Percentiles rank a stretch among this genome's conserved stretches.
Conservation (phyloP, 2,888 invertebrate genomes). For the Leptopilina syphax region DNA sequence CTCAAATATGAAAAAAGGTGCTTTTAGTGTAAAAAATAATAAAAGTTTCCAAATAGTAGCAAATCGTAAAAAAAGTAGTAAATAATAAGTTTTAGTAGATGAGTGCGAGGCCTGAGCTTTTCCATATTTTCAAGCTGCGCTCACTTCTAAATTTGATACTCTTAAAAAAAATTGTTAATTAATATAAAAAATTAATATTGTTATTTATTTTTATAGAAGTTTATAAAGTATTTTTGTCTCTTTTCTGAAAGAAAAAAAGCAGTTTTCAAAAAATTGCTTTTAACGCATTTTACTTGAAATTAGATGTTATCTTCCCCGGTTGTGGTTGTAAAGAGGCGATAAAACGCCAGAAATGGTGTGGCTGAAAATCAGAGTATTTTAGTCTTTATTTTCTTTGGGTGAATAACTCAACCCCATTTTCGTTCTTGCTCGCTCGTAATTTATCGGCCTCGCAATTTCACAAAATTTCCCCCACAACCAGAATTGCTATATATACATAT, state of each 20-base stretch:
- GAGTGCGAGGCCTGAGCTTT: too few species aligned
- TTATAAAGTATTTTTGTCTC: too few species aligned
- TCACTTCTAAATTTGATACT: too few species aligned
- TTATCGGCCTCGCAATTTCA: slow-evolving; percentile 24
- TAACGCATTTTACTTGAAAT: slow-evolving; percentile 23
- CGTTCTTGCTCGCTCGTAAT: slow-evolving; percentile 11
- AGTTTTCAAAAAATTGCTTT: slow-evolving; percentile 2
- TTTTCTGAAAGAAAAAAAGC: not conserved
- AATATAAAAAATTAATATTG: too few species aligned
- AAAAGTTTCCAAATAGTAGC: too few species aligned
- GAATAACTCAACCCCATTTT: slow-evolving; percentile 19
- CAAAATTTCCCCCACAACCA: not conserved
- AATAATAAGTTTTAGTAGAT: too few species aligned
- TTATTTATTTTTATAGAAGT: too few species aligned
- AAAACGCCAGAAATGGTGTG: slow-evolving; percentile 37
- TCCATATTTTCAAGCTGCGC: too few species aligned
- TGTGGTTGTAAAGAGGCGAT: slow-evolving; percentile 34
- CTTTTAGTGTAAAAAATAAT: too few species aligned
- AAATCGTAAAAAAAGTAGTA: too few species aligned
- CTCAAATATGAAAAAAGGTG: too few species aligned
- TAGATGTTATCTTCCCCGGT: slow-evolving; percentile 28
- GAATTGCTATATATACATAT: slow-evolving; percentile 3
- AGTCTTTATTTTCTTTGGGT: slow-evolving; percentile 40
- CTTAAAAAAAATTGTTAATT: too few species aligned
- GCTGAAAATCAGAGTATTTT: slow-evolving; percentile 37